Conservation (phyloP, 2,888 invertebrate genomes). For the Catocala fraxini region DNA sequence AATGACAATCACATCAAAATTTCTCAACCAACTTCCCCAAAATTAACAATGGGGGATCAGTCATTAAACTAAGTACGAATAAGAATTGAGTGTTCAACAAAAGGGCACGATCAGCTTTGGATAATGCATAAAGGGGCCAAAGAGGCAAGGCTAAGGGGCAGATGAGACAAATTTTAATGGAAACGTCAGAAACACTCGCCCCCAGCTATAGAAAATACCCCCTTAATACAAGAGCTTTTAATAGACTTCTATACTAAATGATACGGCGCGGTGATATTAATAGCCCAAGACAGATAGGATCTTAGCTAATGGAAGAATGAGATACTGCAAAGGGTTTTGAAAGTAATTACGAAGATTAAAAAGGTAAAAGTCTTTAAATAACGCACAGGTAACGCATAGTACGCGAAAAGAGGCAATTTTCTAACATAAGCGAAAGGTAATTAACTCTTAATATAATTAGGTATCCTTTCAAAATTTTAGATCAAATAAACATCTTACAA, state of each 20-base stretch:
- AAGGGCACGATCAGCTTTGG: constrained; percentile 30
- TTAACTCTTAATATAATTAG: too few species aligned
- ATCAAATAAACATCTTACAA: too few species aligned
- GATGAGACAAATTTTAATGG: constrained; percentile 55
- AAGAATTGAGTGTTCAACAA: constrained; percentile 46
- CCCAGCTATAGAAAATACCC: constrained; percentile 45
- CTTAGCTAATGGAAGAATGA: not conserved
- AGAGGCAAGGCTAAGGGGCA: not conserved
- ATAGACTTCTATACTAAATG: constrained; percentile 25
- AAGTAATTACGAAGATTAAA: too few species aligned
- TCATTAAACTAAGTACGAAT: constrained; percentile 46
- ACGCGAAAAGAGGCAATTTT: too few species aligned
- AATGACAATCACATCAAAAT: constrained; percentile 7
- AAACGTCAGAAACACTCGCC: constrained; percentile 58
- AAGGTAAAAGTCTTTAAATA: too few species aligned
- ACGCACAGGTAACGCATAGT: too few species aligned
- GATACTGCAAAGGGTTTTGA: too few species aligned
- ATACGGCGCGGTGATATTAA: not conserved
- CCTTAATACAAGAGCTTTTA: constrained; percentile 35
- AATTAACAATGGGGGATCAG: constrained; percentile 22
- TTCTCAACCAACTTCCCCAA: constrained; percentile 19
- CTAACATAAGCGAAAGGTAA: too few species aligned
- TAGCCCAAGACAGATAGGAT: not conserved
- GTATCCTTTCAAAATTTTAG: too few species aligned
- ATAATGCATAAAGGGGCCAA: constrained; percentile 36